phyloP scores from a whole-genome alignment of 2,888 invertebrate genomes.

The Itoplectis maculator region DNA sequence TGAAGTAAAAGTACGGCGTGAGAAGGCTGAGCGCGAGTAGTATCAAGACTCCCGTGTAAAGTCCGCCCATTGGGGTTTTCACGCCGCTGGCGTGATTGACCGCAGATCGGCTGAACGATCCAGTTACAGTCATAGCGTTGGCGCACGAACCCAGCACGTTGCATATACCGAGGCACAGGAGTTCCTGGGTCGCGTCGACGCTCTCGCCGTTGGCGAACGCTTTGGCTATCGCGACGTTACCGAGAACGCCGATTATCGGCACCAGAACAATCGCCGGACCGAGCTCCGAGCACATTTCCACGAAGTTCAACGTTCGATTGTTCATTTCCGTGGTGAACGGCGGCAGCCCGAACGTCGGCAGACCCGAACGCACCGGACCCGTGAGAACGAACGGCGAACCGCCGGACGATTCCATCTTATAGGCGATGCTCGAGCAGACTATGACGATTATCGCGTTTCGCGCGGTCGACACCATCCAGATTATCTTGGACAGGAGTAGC shows the following conservation, averaged over 20 bases:
- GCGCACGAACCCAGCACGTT: slow-evolving; percentile 95
- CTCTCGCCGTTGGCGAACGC: slow-evolving; percentile 94
- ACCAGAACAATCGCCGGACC: slow-evolving; percentile 94
- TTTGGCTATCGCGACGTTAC: slow-evolving; percentile 98
- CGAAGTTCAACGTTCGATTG: slow-evolving; percentile 87
- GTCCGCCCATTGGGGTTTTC: slow-evolving; percentile 93
- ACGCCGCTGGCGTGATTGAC: slow-evolving; percentile 98
- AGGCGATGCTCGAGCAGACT: slow-evolving; percentile 89
- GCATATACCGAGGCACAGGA: slow-evolving; percentile 93
- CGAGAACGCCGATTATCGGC: slow-evolving; percentile 95
- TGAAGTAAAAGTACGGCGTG: slow-evolving; percentile 95
- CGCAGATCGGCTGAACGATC: slow-evolving; percentile 95
- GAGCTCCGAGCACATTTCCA: slow-evolving; percentile 91
- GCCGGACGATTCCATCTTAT: slow-evolving; percentile 85
- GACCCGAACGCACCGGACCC: slow-evolving; percentile 90
- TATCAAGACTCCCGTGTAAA: slow-evolving; percentile 93
- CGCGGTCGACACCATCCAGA: slow-evolving; percentile 93
- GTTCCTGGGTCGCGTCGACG: slow-evolving; percentile 95
- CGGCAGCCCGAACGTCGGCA: slow-evolving; percentile 89
- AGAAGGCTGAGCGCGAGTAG: slow-evolving; percentile 93
- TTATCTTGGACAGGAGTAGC: slow-evolving; percentile 85
- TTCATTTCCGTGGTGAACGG: slow-evolving; percentile 89
- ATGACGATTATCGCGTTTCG: slow-evolving; percentile 94
- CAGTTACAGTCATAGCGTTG: slow-evolving; percentile 95
- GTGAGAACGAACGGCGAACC: slow-evolving; percentile 90